Base-by-base conservation (phyloP, 2,888 invertebrate genomes). In the Andrena praecox region DNA sequence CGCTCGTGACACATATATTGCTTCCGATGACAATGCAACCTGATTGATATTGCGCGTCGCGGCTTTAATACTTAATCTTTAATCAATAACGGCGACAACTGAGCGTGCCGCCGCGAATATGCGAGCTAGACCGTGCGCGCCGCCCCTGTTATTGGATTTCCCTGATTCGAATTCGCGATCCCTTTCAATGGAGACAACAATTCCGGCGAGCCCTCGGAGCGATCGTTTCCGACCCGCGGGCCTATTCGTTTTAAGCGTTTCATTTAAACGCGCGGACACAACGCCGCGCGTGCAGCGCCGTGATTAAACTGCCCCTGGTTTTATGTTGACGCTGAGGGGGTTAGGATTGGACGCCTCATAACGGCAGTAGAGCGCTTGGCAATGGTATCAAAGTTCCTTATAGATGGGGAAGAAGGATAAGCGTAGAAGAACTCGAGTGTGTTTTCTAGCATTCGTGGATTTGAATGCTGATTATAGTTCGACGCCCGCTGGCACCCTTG, bases 51-150 rank as follows among this genome's bases (percentile, higher is more conserved):
- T 84, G 80, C 84, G 77, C 84, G 80, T 80, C 75, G 76, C 76
- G 80, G 84, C 76, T 84, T 83, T 84, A 84, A 83, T 84, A 80
- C 80, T 84, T 84, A 80, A 84, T 84, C 84, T 84, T 84, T 84
- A 77, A 83, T 84, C 84, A 80, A 84, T 84, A 83, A 62, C 71
- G 73, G 48, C 75, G 78, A 60, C 73, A 74, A 77, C 76, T 67
- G 77, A 48, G 35, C 81, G 68, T 16, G 35, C 42, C 66, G 12
- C 42, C 63, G 33, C 33, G 62, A 42, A 42, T 42, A 42, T 42
- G 33, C 62, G 33, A 20, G 16, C 68, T 33, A 12, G 20, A 4
- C 7, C 33, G 20, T 12, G 1, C 50, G 50, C 16, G 16, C 60
- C 20, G 3, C 20, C 63, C 60, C 27, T 60, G 73, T 83, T 83